Evolutionary conservation across 2,888 invertebrate species (phyloP).

Genomic region (Rhagonycha fulva): DNA sequence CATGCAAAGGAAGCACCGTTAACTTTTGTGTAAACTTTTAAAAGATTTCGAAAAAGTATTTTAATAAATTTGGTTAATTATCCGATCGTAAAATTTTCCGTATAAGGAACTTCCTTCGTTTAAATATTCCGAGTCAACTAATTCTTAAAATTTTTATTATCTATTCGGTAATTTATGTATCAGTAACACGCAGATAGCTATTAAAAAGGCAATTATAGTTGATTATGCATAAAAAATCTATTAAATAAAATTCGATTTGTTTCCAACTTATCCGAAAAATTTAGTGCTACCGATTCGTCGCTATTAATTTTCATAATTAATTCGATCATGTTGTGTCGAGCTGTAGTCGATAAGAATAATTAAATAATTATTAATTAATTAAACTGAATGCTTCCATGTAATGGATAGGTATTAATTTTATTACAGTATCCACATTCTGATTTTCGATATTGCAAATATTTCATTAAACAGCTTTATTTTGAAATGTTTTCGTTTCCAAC

Average conservation of each 20-base stretch:
- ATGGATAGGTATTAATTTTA: neutral
- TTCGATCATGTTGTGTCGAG: too few relatives aligned
- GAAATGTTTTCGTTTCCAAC: neutral
- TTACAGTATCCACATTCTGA: neutral
- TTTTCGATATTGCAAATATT: neutral
- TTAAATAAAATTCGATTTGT: neutral
- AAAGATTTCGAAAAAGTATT: neutral
- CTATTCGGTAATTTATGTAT: neutral
- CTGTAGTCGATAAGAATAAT: neutral
- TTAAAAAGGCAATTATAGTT: neutral
- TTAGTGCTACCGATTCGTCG: neutral
- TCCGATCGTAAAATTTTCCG: neutral
- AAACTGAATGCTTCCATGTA: neutral
- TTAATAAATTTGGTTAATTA: neutral
- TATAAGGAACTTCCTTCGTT: neutral
- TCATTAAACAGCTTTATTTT: neutral
- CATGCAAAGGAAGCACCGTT: neutral
- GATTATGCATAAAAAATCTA: neutral
- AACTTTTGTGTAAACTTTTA: neutral
- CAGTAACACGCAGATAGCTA: conserved; percentile 1
- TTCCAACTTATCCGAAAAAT: neutral
- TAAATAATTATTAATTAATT: neutral
- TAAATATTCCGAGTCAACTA: neutral
- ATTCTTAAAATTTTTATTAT: neutral
- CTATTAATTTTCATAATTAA: neutral